Percentiles rank a stretch among this genome's conserved stretches.
These are phyloP conservation scores for Aplysia californica DNA, from an alignment of 1,140 invertebrate species.

Conservation along the genomic window DNA sequence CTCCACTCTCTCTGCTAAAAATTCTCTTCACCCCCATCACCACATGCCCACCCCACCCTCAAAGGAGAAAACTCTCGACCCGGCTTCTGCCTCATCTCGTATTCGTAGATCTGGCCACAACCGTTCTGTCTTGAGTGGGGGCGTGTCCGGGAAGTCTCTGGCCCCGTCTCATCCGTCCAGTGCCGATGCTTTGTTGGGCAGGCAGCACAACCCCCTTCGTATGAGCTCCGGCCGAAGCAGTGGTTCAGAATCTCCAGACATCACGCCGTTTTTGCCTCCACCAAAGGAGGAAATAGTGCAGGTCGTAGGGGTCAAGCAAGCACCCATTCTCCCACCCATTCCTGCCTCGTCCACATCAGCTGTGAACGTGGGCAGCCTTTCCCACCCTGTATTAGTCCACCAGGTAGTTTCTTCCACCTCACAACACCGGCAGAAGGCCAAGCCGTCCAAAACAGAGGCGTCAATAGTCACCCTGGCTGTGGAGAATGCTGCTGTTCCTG, in stretches of 20 bases:
- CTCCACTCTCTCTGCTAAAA: conserved; percentile 33
- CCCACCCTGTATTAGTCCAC: conserved; percentile 28
- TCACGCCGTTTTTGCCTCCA: conserved; percentile 42
- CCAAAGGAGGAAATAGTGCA: conserved; percentile 15
- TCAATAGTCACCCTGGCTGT: conserved; percentile 47
- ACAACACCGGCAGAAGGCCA: conserved; percentile 26
- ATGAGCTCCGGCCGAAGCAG: conserved; percentile 30
- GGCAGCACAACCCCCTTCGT: neutral
- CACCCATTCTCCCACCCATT: conserved; percentile 47
- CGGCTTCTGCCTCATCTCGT: conserved; percentile 2
- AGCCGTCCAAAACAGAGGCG: conserved; percentile 36
- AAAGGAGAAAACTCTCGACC: conserved; percentile 24
- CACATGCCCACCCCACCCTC: conserved; percentile 28
- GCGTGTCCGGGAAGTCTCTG: neutral
- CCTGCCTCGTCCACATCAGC: conserved; percentile 18
- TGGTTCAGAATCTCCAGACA: conserved; percentile 47
- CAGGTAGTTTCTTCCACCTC: conserved; percentile 26
- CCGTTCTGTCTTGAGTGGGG: neutral
- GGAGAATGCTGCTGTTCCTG: conserved; percentile 37
- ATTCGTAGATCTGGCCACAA: conserved; percentile 20
- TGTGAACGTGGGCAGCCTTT: conserved; percentile 11
- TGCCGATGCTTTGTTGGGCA: conserved; percentile 1
- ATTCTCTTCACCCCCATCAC: neutral
- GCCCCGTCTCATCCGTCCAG: conserved; percentile 7
- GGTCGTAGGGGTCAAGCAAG: conserved; percentile 35